These are phyloP conservation scores for Arrhamphus sclerolepis DNA, from an alignment of 2,797 vertebrate species.

Conservation along the genomic window DNA sequence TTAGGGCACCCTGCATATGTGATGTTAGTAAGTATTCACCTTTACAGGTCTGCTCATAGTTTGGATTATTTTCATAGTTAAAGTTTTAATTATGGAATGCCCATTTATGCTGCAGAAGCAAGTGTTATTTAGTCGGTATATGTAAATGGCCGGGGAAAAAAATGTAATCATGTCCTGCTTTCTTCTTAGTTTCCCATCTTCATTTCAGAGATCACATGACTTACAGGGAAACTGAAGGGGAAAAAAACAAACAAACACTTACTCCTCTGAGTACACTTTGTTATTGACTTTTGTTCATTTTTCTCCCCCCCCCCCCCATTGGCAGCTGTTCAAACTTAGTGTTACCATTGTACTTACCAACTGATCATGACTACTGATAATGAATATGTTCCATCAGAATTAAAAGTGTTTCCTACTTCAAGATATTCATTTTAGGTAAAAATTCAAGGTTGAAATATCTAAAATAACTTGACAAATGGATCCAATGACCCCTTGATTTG, in stretches of 20 bases:
- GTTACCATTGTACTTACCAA: neutral
- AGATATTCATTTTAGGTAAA: too few species aligned
- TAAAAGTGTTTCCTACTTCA: neutral
- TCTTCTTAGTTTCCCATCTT: neutral
- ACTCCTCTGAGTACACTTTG: neutral
- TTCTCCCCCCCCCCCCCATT: neutral
- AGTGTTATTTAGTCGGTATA: too few species aligned
- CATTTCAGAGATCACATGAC: neutral
- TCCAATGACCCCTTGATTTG: too few species aligned
- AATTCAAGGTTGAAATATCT: too few species aligned
- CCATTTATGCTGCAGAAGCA: too few species aligned
- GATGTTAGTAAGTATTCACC: neutral
- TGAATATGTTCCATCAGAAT: too few species aligned
- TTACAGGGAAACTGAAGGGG: neutral
- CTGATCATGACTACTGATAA: neutral
- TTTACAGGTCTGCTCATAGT: too few species aligned
- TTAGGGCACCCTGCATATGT: neutral
- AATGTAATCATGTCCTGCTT: too few species aligned
- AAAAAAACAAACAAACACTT: neutral
- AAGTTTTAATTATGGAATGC: too few species aligned
- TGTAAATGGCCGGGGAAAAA: too few species aligned
- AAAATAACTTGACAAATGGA: too few species aligned
- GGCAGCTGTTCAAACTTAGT: conserved; percentile 2
- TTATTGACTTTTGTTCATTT: conserved; percentile 4
- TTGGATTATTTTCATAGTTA: too few species aligned